Percentiles rank a stretch among this genome's conserved stretches.
Conservation (phyloP, 2,797 vertebrate species). For the Arnoldichthys spilopterus region DNA sequence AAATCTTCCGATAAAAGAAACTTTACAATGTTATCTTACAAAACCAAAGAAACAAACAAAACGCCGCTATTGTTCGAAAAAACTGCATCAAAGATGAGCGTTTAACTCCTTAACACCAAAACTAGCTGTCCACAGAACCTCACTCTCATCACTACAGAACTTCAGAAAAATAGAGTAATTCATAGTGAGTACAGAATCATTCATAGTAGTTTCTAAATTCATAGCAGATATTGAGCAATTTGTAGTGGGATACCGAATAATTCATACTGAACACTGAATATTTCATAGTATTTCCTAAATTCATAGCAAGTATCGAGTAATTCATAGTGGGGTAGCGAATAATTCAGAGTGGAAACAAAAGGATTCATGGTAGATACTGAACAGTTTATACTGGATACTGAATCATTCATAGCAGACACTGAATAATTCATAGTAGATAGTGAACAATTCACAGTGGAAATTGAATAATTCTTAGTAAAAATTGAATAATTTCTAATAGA, state of each 20-base stretch:
- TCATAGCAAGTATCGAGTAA: not conserved
- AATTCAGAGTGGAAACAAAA: not conserved
- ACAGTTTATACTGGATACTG: not conserved
- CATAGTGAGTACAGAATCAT: not conserved
- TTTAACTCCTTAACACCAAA: not conserved
- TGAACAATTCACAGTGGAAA: too few species aligned
- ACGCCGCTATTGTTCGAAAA: not conserved
- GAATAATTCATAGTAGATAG: too few species aligned
- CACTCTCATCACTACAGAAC: not conserved
- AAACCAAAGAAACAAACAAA: conserved; percentile 46
- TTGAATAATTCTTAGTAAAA: too few species aligned
- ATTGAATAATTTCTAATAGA: not conserved
- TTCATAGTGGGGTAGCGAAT: not conserved
- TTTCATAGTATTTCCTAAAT: not conserved
- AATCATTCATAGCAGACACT: not conserved
- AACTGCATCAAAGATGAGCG: not conserved
- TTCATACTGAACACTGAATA: not conserved
- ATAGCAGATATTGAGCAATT: not conserved
- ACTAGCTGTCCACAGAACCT: not conserved
- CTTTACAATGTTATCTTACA: conserved; percentile 20
- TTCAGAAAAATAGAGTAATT: not conserved
- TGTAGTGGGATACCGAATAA: not conserved
- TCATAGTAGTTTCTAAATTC: not conserved
- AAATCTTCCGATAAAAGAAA: conserved; percentile 42
- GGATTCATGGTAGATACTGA: not conserved